These are phyloP conservation scores for Aromia moschata DNA, from an alignment of 2,888 invertebrate species.

Conservation along the genomic window DNA sequence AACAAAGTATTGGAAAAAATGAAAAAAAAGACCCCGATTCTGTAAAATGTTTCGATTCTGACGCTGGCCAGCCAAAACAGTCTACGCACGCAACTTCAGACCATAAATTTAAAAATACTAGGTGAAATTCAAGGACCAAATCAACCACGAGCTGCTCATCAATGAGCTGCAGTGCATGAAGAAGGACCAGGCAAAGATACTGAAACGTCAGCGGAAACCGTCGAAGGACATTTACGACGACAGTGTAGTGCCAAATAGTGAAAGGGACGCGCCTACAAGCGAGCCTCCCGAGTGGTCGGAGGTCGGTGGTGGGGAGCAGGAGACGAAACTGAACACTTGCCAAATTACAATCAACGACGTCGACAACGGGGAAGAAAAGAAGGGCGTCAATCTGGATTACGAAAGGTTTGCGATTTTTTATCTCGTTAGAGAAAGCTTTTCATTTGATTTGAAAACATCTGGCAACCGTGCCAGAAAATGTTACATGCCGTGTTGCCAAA, in stretches of 20 bases:
- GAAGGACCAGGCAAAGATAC: constrained; percentile 54
- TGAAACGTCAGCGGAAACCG: constrained; percentile 56
- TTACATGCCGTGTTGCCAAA: too few species aligned
- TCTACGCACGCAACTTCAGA: not conserved
- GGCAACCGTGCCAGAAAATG: too few species aligned
- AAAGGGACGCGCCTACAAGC: constrained; percentile 23
- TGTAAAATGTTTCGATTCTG: not conserved
- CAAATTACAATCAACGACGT: constrained; percentile 68
- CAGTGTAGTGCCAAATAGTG: constrained; percentile 27
- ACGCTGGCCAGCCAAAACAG: not conserved
- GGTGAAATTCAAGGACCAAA: constrained; percentile 57
- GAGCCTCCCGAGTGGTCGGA: constrained; percentile 65
- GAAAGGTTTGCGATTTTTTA: too few species aligned
- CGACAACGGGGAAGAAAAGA: constrained; percentile 56
- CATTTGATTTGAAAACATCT: too few species aligned
- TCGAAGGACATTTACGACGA: constrained; percentile 53
- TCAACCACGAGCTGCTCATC: constrained; percentile 75
- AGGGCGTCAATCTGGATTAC: constrained; percentile 34
- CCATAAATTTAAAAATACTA: constrained; percentile 19
- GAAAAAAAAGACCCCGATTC: not conserved
- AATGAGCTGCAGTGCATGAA: constrained; percentile 76
- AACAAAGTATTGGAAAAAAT: not conserved
- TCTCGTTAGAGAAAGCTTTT: too few species aligned
- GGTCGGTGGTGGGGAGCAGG: constrained; percentile 67
- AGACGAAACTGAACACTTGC: constrained; percentile 67